Evolutionary conservation across 1,140 invertebrate genomes (phyloP), one percentile per base, ranked within the genome.

Genomic region (Magallana gigas): DNA sequence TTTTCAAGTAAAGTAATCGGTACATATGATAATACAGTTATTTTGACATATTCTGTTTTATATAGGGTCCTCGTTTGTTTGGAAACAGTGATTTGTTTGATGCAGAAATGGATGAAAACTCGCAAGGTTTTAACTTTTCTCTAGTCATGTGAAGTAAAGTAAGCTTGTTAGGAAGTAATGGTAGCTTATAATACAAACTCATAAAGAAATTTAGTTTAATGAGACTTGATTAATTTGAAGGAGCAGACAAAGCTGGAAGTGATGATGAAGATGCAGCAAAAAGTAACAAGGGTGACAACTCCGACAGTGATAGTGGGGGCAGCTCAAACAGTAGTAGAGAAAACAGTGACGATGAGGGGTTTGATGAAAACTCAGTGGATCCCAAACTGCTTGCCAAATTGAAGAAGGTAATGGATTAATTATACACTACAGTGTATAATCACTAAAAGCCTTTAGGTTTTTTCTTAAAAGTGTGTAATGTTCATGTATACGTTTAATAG

Each of bases 341-440:
- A 68, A 90, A 88, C 9, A 84, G 85, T 12, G 87, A 84, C 29
- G 91, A 92, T 88, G 91, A 92, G 86, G 91, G 91, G 11, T 91
- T 92, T 90, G 87, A 92, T 87, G 90, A 91, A 85, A 57, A 71
- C 48, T 8, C 58, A 8, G 85, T 93, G 57, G 90, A 91, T 68
- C 91, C 92, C 1, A 91, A 91, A 90, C 85, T 93, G 9, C 84
- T 91, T 29, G 89, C 88, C 6, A 90, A 91, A 87, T 62, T 92
- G 2, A 91, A 89, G 87, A 88, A 90, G 89, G 91, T 92, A 88
- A 48, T 48, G 36, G 36, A 5, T 48, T 48, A 48, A 48, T 48
- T 59, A 59, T 48, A 48, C 36, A 48, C 36, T 48, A 0, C 3
- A 48, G 2, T 48, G 36, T 48, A 5, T 48, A 48, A 48, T 48